phyloP scores from a whole-genome alignment of 1,140 invertebrate species.

The Eriocheir sinensis region DNA sequence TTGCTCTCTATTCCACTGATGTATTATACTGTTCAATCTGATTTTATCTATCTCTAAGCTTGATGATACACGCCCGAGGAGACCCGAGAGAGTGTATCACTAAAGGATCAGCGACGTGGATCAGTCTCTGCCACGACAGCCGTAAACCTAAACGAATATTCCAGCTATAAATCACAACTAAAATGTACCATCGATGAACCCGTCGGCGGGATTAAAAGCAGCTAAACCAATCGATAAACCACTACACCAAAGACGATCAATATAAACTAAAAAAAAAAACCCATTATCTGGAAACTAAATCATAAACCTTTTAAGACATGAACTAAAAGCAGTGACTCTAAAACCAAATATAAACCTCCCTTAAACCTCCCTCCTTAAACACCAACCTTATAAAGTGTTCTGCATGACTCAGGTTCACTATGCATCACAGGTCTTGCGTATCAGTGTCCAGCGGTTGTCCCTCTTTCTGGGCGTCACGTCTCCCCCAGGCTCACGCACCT shows the following conservation, averaged over 20 bases:
- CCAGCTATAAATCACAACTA: neutral
- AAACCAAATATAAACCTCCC: neutral
- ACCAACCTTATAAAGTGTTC: conserved; percentile 55
- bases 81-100: neutral
- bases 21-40: neutral
- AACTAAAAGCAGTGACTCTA: neutral
- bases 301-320: neutral
- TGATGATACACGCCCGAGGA: neutral
- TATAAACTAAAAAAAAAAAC: neutral
- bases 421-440: neutral
- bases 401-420: conserved; percentile 42
- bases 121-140: neutral
- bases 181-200: neutral
- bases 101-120: neutral
- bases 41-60: neutral
- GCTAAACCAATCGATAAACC: neutral
- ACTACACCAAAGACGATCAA: neutral
- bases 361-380: conserved; percentile 48
- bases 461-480: neutral
- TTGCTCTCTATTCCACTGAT: neutral
- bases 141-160: neutral
- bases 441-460: neutral
- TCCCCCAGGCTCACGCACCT: too few species aligned
- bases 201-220: neutral
- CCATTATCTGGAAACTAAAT: neutral